Evolutionary conservation across 2,797 vertebrate species (phyloP).

Genomic region (Threskiornis aethiopicus): DNA sequence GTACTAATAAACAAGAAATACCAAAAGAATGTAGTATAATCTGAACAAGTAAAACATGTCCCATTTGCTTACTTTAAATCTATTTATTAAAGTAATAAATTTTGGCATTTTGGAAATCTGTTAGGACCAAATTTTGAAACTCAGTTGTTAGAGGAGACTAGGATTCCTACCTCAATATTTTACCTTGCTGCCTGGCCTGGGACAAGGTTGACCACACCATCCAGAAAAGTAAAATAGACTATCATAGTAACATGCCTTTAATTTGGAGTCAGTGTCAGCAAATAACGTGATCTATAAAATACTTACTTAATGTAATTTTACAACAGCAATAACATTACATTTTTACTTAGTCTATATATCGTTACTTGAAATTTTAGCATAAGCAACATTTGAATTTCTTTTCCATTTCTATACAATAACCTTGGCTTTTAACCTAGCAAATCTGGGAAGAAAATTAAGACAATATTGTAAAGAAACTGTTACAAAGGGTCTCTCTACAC

Average conservation of each 20-base stretch:
- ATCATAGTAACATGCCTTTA: background rate
- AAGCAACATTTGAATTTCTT: background rate
- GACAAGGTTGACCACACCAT: background rate
- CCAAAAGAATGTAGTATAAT: background rate
- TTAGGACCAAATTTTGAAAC: background rate
- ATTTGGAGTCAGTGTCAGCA: background rate
- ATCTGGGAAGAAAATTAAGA: background rate
- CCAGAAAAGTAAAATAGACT: background rate
- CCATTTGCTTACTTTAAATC: background rate
- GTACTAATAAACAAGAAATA: background rate
- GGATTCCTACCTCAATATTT: background rate
- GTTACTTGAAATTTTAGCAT: background rate
- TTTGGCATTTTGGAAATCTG: background rate
- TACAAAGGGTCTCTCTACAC: conserved; percentile 39
- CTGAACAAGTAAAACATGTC: background rate
- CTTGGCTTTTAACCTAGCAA: background rate
- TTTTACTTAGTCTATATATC: background rate
- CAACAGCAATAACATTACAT: background rate
- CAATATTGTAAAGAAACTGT: conserved; percentile 41
- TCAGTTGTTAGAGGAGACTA: background rate
- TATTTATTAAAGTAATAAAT: background rate
- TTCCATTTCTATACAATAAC: background rate
- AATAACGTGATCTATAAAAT: background rate
- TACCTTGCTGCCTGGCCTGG: background rate
- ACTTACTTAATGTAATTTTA: background rate